Conservation (phyloP, 2,113 vertebrate genomes). For the Nothobranchius kuhntae region DNA sequence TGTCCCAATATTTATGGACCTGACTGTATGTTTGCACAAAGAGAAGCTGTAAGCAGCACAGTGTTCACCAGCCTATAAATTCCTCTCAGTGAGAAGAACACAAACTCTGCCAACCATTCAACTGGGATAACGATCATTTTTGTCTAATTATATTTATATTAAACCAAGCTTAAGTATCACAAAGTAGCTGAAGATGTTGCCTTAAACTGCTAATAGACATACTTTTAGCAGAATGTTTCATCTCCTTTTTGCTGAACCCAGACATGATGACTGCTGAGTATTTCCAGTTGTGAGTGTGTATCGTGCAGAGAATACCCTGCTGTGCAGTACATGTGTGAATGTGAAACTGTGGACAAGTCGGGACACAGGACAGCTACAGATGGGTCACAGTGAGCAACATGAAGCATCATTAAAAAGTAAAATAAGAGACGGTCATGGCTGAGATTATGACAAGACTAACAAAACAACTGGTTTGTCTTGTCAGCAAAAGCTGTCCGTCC, state of each 20-base stretch:
- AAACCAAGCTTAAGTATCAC: too few relatives aligned
- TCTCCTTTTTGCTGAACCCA: not conserved
- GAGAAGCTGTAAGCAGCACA: too few relatives aligned
- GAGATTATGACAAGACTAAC: not conserved
- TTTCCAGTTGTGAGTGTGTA: not conserved
- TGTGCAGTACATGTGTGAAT: not conserved
- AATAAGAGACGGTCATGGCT: not conserved
- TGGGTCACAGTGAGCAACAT: not conserved
- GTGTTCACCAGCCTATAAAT: too few relatives aligned
- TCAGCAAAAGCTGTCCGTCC: not conserved
- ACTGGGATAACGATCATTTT: too few relatives aligned
- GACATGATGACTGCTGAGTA: not conserved
- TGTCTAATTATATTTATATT: too few relatives aligned
- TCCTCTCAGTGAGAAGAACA: too few relatives aligned
- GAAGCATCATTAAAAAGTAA: not conserved
- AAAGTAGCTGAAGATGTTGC: too few relatives aligned
- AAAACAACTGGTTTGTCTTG: slow-evolving; percentile 6
- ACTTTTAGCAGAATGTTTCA: not conserved
- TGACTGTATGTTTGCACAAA: too few relatives aligned
- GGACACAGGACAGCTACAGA: slow-evolving; percentile 8
- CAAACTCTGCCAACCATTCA: too few relatives aligned
- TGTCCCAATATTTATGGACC: too few relatives aligned
- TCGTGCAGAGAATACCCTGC: slow-evolving; percentile 5
- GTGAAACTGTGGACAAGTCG: not conserved
- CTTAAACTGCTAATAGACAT: not conserved